Base-by-base conservation (phyloP, 2,888 invertebrate species). In the Monoplex corrugatus region DNA sequence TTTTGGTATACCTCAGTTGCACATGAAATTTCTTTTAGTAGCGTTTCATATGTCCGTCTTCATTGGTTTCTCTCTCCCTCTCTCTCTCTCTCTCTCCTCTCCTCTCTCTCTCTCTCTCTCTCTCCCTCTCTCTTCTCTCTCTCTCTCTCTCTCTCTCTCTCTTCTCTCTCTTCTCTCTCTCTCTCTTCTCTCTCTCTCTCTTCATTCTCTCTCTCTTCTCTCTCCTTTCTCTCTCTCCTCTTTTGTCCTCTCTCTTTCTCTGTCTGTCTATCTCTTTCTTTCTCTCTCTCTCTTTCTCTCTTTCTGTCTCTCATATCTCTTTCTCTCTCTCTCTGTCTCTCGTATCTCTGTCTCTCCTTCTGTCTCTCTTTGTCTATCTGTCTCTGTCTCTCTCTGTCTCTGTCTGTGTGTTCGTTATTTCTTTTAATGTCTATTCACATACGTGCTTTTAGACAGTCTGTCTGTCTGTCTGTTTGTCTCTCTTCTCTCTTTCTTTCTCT, bases 181-280 rank as follows among this genome's bases (percentile, higher is more conserved):
- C n/a, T 45, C n/a, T 2, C 35, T 75, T 43, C n/a, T n/a, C n/a
- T n/a, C n/a, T n/a, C n/a, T n/a, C n/a, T n/a, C n/a, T n/a, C n/a
- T n/a, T 68, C 68, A 28, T n/a, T 63, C 83, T 88, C 40, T 84
- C 88, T 88, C 40, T 88, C 84, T 72, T 40, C 43, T 84, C 84
- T 44, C 84, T 84, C 84, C 75, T 38, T 32, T 84, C 88, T 84
- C 72, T 88, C 88, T 75, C 45, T 75, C 45, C 35, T 38, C n/a
- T n/a, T 63, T n/a, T 63, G 3, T 63, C 63, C 63, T 63, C 63
- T 63, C 63, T 63, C 63, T 68, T 6, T 40, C 38, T 68, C 86
- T 40, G 72, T 87, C 38, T 72, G 28, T 43, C 8, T 5, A 32
- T 35, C 40, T 43, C 75, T 23, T 40, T 28, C 72, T 57, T 32